Evolutionary conservation across 2,888 invertebrate species (phyloP).

Genomic region (Volucella zonaria): DNA sequence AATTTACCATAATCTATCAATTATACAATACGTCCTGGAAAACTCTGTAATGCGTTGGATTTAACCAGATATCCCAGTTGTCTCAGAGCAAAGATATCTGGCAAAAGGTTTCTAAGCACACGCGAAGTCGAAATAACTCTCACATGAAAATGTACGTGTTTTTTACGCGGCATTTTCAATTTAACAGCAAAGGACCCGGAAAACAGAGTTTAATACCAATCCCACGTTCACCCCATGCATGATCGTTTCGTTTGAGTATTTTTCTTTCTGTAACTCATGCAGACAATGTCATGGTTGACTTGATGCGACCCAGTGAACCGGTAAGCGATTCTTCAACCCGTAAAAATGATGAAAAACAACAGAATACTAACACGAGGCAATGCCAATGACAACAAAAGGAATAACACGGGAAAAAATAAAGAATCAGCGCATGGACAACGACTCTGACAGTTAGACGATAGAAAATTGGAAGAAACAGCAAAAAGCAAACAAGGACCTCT

Average conservation of each 20-base stretch:
- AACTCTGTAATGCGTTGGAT: no score
- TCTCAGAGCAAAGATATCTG: background rate
- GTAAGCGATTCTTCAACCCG: slow-evolving; percentile 49
- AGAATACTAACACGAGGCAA: slow-evolving; percentile 26
- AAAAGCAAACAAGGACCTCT: slow-evolving; percentile 41
- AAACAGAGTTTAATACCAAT: background rate
- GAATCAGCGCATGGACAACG: background rate
- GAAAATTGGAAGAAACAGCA: background rate
- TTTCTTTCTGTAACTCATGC: slow-evolving; percentile 21
- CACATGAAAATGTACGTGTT: background rate
- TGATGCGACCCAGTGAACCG: slow-evolving; percentile 55
- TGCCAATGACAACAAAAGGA: slow-evolving; percentile 13
- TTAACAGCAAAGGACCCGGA: background rate
- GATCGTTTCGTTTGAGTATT: background rate
- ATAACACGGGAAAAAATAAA: background rate
- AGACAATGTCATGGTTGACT: slow-evolving; percentile 47
- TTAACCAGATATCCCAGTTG: no score
- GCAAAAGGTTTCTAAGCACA: background rate
- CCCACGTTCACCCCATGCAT: background rate
- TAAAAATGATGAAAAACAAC: slow-evolving; percentile 44
- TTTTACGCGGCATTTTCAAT: background rate
- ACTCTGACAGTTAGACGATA: background rate
- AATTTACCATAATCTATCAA: no score
- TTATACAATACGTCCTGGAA: no score
- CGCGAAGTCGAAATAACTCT: background rate